Conservation (phyloP, 2,797 vertebrate species). For the Lacerta agilis region DNA sequence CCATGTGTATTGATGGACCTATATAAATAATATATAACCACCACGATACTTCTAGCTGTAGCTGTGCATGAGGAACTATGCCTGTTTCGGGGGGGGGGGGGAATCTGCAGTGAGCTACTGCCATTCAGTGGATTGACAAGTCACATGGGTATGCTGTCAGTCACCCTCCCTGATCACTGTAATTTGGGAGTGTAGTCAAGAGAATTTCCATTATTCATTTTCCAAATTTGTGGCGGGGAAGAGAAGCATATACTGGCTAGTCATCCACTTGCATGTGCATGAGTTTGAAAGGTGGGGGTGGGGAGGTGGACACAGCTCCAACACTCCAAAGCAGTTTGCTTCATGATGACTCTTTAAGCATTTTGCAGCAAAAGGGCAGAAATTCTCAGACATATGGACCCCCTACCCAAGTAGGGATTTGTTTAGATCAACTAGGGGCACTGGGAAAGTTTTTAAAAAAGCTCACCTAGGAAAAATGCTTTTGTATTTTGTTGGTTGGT, state of each 20-base stretch:
- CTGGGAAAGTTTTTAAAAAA: not conserved
- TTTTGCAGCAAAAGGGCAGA: too few species aligned
- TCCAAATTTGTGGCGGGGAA: not conserved
- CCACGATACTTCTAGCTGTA: not conserved
- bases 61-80: slow-evolving; percentile 1
- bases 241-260: slow-evolving; percentile 1
- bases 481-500: too few species aligned
- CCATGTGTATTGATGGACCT: not conserved
- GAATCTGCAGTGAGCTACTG: slow-evolving; percentile 23
- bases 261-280: slow-evolving; percentile 3
- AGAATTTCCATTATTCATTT: slow-evolving; percentile 43
- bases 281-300: not conserved
- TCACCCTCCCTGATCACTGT: slow-evolving; percentile 33
- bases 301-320: not conserved
- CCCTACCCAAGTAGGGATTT: too few species aligned
- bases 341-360: not conserved
- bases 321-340: not conserved
- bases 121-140: slow-evolving; percentile 25
- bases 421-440: too few species aligned
- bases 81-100: not conserved
- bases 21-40: slow-evolving; percentile 9
- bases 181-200: slow-evolving; percentile 25
- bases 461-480: not conserved
- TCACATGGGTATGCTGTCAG: slow-evolving; percentile 28
- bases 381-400: too few species aligned